A percentile compares a stretch with the other conserved stretches of the same genome.
These are phyloP conservation scores for Temnothorax longispinosus DNA, from an alignment of 1,140 invertebrate genomes.

Conservation along the genomic window DNA sequence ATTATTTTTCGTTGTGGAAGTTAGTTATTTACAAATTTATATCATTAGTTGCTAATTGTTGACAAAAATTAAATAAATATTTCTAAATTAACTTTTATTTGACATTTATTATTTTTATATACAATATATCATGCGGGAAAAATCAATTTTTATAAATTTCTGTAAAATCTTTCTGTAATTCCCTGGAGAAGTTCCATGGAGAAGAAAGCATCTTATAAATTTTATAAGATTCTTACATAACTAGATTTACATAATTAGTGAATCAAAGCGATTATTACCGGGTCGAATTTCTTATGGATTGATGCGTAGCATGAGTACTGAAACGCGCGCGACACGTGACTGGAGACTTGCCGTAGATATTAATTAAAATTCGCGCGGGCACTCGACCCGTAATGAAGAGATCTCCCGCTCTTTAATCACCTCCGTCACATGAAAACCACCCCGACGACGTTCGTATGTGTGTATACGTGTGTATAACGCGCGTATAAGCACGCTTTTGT, in stretches of 20 bases:
- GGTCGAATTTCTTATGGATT: constrained; percentile 31
- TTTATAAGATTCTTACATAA: background rate
- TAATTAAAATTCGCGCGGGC: constrained; percentile 58
- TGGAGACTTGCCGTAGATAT: constrained; percentile 34
- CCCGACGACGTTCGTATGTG: background rate
- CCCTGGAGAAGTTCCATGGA: background rate
- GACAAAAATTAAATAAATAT: background rate
- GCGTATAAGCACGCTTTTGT: constrained; percentile 43
- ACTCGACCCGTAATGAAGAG: constrained; percentile 59
- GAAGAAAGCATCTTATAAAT: background rate
- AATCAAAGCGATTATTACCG: constrained; percentile 41
- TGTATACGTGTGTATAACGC: background rate
- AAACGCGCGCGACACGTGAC: constrained; percentile 27
- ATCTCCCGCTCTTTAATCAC: constrained; percentile 60
- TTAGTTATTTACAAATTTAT: background rate
- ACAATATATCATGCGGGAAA: background rate
- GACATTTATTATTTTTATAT: background rate
- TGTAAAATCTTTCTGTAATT: background rate
- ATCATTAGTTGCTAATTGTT: background rate
- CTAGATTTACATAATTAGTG: constrained; percentile 42
- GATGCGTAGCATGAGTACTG: background rate
- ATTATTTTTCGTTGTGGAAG: background rate
- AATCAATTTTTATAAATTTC: background rate
- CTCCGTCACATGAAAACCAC: constrained; percentile 49
- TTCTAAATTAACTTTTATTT: background rate